phyloP scores from a whole-genome alignment of 2,888 invertebrate species.

The Macaria notata region DNA sequence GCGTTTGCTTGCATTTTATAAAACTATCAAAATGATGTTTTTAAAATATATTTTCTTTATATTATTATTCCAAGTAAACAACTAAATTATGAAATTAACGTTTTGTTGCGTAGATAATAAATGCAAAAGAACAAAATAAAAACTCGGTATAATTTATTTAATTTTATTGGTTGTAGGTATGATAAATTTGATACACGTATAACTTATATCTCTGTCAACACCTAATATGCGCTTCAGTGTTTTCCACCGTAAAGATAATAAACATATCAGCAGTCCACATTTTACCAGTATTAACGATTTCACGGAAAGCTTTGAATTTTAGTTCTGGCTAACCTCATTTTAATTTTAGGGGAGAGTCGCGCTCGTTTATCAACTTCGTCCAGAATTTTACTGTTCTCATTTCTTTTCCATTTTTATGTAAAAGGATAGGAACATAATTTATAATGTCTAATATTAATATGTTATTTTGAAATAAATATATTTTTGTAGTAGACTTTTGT shows the following conservation, averaged over 20 bases:
- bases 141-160: neutral
- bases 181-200: too few species aligned
- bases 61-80: too few species aligned
- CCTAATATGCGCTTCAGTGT: conserved; percentile 33
- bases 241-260: conserved; percentile 66
- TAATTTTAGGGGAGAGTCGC: conserved; percentile 18
- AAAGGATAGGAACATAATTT: too few species aligned
- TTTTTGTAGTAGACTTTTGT: too few species aligned
- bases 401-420: neutral
- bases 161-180: neutral
- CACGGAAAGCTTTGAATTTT: conserved; percentile 51
- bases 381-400: neutral
- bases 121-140: too few species aligned
- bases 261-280: conserved; percentile 69
- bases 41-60: too few species aligned
- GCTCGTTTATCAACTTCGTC: conserved; percentile 11
- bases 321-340: conserved; percentile 21
- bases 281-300: conserved; percentile 58
- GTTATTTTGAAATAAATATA: too few species aligned
- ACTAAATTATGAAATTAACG: too few species aligned
- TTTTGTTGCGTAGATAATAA: too few species aligned
- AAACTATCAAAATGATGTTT: too few species aligned
- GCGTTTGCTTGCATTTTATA: too few species aligned
- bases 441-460: too few species aligned
- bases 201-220: neutral